phyloP scores from a whole-genome alignment of 2,113 vertebrate species.

The Hepsetus odoe region DNA sequence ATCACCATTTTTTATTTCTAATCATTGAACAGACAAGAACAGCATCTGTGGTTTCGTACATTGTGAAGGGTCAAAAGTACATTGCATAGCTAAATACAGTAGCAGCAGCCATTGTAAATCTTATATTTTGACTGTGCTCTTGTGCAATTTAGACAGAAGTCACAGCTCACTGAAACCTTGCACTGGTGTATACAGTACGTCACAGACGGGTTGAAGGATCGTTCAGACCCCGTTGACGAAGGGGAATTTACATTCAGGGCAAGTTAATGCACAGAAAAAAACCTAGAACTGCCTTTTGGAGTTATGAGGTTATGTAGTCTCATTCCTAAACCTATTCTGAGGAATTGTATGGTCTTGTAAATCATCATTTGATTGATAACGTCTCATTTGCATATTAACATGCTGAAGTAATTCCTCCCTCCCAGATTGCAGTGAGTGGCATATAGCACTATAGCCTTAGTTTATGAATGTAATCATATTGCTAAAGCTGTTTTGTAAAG shows the following conservation, averaged over 20 bases:
- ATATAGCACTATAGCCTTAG: neutral
- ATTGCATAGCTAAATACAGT: too few species aligned
- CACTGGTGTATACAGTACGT: neutral
- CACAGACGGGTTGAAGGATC: neutral
- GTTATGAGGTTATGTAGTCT: constrained; percentile 26
- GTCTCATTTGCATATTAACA: too few species aligned
- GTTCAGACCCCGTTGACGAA: neutral
- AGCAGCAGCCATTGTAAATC: too few species aligned
- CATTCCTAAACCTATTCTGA: too few species aligned
- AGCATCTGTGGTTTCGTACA: neutral
- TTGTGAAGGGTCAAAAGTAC: neutral
- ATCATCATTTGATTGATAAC: too few species aligned
- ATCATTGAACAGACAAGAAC: neutral
- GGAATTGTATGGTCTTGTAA: too few species aligned
- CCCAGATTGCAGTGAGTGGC: constrained; percentile 15
- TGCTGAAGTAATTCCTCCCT: neutral
- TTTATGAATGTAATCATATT: constrained; percentile 6
- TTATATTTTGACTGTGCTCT: too few species aligned
- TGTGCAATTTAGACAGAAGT: too few species aligned
- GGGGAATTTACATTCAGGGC: neutral
- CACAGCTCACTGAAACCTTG: neutral
- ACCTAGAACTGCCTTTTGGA: constrained; percentile 21
- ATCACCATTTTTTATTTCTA: too few species aligned
- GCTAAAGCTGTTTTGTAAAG: neutral
- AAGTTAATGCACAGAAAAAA: constrained; percentile 4